Evolutionary conservation across 2,888 invertebrate genomes (phyloP).

Genomic region (Plusia festucae): DNA sequence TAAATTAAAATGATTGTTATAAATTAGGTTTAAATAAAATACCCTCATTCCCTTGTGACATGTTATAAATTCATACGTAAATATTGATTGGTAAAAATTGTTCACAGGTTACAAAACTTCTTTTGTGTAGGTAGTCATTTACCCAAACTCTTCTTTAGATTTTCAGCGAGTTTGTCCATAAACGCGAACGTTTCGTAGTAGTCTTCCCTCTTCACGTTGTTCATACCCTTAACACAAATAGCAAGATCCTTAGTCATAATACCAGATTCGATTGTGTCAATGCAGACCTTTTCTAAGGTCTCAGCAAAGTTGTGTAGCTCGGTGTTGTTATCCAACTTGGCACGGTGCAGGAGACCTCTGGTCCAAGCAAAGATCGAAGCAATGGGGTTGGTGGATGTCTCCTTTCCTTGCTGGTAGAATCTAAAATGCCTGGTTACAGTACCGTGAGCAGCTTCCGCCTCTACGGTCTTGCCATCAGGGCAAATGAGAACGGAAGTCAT

Average conservation of each 20-base stretch:
- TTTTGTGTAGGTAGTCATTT: constrained; percentile 82
- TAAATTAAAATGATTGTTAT: constrained; percentile 76
- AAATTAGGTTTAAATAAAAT: constrained; percentile 65
- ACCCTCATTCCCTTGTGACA: constrained; percentile 73
- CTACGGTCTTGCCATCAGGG: constrained; percentile 99
- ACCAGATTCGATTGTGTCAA: constrained; percentile 98
- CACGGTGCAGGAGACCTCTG: constrained; percentile 97
- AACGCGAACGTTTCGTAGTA: constrained; percentile 99
- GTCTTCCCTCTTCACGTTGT: constrained; percentile 93
- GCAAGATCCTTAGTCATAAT: constrained; percentile 99
- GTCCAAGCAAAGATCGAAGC: constrained; percentile 99
- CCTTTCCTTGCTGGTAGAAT: constrained; percentile 97
- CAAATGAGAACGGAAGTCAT: constrained; percentile 99
- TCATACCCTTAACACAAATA: constrained; percentile 98
- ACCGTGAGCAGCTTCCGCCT: constrained; percentile 99
- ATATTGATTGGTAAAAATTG: constrained; percentile 52
- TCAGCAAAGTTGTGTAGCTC: constrained; percentile 94
- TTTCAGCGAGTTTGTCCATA: constrained; percentile 97
- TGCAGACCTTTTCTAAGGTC: constrained; percentile 96
- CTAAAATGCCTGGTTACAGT: constrained; percentile 98
- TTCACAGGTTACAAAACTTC: constrained; percentile 74
- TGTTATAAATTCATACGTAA: constrained; percentile 56
- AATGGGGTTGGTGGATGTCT: constrained; percentile 99
- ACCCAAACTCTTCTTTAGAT: constrained; percentile 91
- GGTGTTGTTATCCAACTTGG: constrained; percentile 96